Base-by-base conservation (phyloP, 2,888 invertebrate species). In the Disparrhopalites patrizii region DNA sequence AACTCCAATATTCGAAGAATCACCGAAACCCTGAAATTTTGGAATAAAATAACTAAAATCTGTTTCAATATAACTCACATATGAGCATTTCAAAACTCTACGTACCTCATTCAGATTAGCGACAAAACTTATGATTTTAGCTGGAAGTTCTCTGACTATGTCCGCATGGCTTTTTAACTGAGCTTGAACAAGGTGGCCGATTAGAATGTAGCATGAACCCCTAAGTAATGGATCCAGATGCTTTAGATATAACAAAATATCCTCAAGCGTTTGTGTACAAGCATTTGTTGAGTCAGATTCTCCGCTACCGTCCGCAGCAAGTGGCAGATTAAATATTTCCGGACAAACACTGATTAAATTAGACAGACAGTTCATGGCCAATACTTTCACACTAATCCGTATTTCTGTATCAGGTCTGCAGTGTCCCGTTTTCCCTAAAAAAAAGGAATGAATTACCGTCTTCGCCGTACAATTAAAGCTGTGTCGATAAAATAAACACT, bases 361-460 rank as follows among this genome's bases (percentile, higher is more conserved):
- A 0, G 88, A 86, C 25, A 96, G 79, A 77, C 93, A 93, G 62
- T 85, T 85, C 23, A 96, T 78, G 0, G 94, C 91, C 38, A 95
- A 84, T 7, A 91, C 88, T 80, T 96, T 95, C 1, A 94, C 90
- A 66, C 95, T 95, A 31, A 97, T 93, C 36, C 96, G 83, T 36
- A 91, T 87, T 25, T 82, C 81, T 78, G 85, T 84, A 78, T 95
- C 95, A 1, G 88, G 81, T 70, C 89, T 85, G 55, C 88, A 77
- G 2, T 82, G 81, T 5, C 85, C 85, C 30, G 71, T 75, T 47
- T 78, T 71, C 1, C 74, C 74, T 73, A 33, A 2, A 65, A 31
- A 56, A 47, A 43, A 3, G 52, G 33, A n/a, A 30, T 55, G 23
- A 47, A 15, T 36, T 36, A 7, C 15, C 15, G 36, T 15, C 7